Percentiles rank a stretch among this genome's conserved stretches.
Conservation (phyloP, 2,113 vertebrate genomes). For the Hemiscyllium ocellatum region DNA sequence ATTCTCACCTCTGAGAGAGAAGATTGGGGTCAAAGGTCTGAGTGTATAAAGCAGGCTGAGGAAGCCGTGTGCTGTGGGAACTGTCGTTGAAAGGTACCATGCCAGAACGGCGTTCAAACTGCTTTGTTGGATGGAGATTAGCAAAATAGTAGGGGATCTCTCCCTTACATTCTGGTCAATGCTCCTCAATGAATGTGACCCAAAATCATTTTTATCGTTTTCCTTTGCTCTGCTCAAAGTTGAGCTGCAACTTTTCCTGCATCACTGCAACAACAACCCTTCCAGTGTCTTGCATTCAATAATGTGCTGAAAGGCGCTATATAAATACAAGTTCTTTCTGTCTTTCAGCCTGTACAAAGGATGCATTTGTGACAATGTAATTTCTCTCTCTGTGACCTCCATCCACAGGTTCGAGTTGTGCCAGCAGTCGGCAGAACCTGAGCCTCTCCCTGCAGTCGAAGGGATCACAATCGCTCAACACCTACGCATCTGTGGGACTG, state of each 20-base stretch:
- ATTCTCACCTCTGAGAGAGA: neutral
- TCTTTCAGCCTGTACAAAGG: neutral
- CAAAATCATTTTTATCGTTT: neutral
- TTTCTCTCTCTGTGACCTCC: slow-evolving; percentile 32
- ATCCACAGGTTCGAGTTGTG: slow-evolving; percentile 68
- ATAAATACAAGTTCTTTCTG: neutral
- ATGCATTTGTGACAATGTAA: neutral
- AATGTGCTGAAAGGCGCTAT: neutral
- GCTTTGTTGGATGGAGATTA: neutral
- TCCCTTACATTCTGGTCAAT: neutral
- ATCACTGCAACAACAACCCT: neutral
- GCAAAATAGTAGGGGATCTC: neutral
- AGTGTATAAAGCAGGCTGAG: neutral
- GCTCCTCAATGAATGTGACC: neutral
- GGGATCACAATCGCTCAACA: slow-evolving; percentile 58
- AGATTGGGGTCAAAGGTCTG: too few relatives aligned
- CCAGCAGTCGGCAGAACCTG: slow-evolving; percentile 71
- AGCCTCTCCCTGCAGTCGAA: slow-evolving; percentile 75
- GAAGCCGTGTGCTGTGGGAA: neutral
- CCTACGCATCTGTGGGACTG: slow-evolving; percentile 62
- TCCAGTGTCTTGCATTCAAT: neutral
- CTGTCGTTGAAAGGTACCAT: neutral
- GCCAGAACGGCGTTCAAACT: neutral
- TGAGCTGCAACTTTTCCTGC: neutral
- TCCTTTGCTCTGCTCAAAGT: neutral